Conservation (phyloP, 2,888 invertebrate species). For the Drosophila pseudotakahashii region DNA sequence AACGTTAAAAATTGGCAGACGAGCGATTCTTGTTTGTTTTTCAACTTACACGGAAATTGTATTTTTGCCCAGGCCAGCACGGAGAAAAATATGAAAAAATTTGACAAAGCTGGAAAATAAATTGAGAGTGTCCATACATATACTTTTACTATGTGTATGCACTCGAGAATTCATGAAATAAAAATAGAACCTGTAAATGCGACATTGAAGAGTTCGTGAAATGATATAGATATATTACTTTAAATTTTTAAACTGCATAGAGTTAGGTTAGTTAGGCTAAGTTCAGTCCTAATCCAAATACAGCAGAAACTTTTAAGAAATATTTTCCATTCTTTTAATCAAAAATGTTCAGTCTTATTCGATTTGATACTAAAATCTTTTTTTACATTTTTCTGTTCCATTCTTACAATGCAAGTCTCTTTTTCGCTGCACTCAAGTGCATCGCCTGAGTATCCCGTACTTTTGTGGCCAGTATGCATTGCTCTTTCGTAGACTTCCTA, state of each 20-base stretch:
- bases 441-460: slow-evolving; percentile 15
- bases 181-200: too few species aligned
- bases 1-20: slow-evolving; percentile 74
- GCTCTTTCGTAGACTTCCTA: slow-evolving; percentile 2
- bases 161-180: too few species aligned
- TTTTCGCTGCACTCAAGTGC: slow-evolving; percentile 6
- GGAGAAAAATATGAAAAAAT: slow-evolving; percentile 10
- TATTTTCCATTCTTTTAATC: too few species aligned
- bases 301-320: too few species aligned
- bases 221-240: too few species aligned
- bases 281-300: too few species aligned
- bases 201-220: too few species aligned
- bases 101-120: slow-evolving; percentile 52
- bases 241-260: too few species aligned
- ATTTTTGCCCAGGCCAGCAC: slow-evolving; percentile 49
- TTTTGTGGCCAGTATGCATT: slow-evolving; percentile 28
- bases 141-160: neutral
- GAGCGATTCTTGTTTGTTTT: slow-evolving; percentile 67
- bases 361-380: neutral
- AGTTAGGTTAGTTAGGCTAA: too few species aligned
- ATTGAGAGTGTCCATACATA: slow-evolving; percentile 29
- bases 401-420: slow-evolving; percentile 11
- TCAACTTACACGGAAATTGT: slow-evolving; percentile 74
- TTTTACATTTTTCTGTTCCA: neutral
- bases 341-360: too few species aligned